These are phyloP conservation scores for Lordiphosa stackelbergi DNA, from an alignment of 1,140 invertebrate genomes.

Conservation along the genomic window DNA sequence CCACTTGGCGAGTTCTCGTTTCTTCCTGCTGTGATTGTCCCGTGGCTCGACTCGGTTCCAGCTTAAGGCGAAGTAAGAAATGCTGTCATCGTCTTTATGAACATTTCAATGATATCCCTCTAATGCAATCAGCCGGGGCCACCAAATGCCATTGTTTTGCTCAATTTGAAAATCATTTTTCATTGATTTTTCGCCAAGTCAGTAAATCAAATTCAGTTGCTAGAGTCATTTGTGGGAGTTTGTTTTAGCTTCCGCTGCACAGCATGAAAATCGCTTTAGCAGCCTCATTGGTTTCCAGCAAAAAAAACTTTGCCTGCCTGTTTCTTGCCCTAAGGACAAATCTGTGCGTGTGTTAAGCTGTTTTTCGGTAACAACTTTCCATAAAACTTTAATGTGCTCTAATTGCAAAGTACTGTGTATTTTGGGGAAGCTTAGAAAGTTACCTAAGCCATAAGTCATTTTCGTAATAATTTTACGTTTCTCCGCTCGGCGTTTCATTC, in stretches of 20 bases:
- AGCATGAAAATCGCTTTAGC: slow-evolving; percentile 27
- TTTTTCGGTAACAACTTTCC: slow-evolving; percentile 40
- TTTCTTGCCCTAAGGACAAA: slow-evolving; percentile 15
- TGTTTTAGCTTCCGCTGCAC: slow-evolving; percentile 30
- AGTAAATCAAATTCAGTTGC: slow-evolving; percentile 4
- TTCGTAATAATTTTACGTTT: slow-evolving; percentile 37
- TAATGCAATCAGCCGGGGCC: slow-evolving; percentile 24
- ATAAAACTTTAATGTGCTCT: slow-evolving; percentile 65
- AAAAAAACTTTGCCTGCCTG: slow-evolving; percentile 22
- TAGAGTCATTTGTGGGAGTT: slow-evolving; percentile 25
- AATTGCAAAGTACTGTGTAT: slow-evolving; percentile 51
- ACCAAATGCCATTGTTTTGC: background rate
- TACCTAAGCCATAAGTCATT: slow-evolving; percentile 49
- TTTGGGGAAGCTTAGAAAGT: slow-evolving; percentile 19
- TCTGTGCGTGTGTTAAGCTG: slow-evolving; percentile 46
- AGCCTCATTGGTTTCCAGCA: slow-evolving; percentile 13
- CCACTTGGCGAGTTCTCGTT: slow-evolving; percentile 9
- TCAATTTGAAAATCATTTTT: slow-evolving; percentile 31
- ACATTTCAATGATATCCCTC: slow-evolving; percentile 47
- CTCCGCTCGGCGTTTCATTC: slow-evolving; percentile 20
- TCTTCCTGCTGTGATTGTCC: slow-evolving; percentile 6
- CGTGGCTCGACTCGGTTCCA: slow-evolving; percentile 25
- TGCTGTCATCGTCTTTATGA: slow-evolving; percentile 43
- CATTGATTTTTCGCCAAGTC: slow-evolving; percentile 47
- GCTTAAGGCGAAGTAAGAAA: slow-evolving; percentile 46